These are phyloP conservation scores for Digitonthophagus gazella DNA, from an alignment of 2,888 invertebrate species.

Conservation along the genomic window DNA sequence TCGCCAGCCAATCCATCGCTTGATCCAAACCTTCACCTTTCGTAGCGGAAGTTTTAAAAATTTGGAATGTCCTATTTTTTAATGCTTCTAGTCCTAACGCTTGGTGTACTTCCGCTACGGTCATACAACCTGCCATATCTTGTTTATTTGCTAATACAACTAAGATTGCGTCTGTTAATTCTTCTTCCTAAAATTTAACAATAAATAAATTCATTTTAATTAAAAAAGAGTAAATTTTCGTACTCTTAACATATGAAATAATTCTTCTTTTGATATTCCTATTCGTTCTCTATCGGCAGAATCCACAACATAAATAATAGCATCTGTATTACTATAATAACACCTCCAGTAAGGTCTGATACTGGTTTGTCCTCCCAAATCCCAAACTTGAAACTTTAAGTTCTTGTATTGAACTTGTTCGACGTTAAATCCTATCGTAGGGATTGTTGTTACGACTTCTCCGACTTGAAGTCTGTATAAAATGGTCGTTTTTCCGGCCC, in stretches of 20 bases:
- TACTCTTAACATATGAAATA: conserved; percentile 95
- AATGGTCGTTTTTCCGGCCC: conserved; percentile 99
- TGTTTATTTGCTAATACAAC: conserved; percentile 99
- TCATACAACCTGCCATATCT: conserved; percentile 97
- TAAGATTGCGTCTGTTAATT: conserved; percentile 90
- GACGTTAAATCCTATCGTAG: conserved; percentile 98
- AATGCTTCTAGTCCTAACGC: conserved; percentile 92
- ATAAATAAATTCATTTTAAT: conserved; percentile 20
- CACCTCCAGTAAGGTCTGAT: conserved; percentile 99
- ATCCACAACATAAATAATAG: conserved; percentile 99
- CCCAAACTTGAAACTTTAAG: conserved; percentile 99
- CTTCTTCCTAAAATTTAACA: conserved; percentile 77
- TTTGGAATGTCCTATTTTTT: conserved; percentile 97
- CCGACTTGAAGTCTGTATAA: conserved; percentile 97
- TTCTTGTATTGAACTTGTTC: conserved; percentile 99
- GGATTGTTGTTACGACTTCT: conserved; percentile 97
- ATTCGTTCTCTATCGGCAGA: conserved; percentile 98
- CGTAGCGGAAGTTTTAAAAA: conserved; percentile 98
- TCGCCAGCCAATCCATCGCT: conserved; percentile 99
- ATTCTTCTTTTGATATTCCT: conserved; percentile 98
- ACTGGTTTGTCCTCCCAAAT: conserved; percentile 98
- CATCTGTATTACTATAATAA: conserved; percentile 99
- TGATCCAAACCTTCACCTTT: conserved; percentile 97
- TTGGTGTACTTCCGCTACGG: conserved; percentile 94
- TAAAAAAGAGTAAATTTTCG: conserved; percentile 43